Percentiles rank a stretch among this genome's conserved stretches.
Conservation (phyloP, 2,113 vertebrate genomes). For the Lathamus discolor region DNA sequence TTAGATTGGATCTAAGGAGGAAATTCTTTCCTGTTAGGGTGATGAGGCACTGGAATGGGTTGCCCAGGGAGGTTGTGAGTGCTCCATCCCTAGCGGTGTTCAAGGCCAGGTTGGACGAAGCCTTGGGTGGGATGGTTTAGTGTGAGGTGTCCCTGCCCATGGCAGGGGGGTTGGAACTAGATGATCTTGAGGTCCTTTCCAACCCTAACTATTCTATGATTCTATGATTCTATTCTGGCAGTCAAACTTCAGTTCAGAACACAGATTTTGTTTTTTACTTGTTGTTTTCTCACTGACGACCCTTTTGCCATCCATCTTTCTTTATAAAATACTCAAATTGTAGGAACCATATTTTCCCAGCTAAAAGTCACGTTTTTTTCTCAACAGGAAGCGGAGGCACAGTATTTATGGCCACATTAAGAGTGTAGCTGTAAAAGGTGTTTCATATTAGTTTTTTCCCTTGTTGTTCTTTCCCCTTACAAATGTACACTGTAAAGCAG, state of each 20-base stretch:
- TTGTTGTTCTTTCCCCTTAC: neutral
- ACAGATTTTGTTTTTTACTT: neutral
- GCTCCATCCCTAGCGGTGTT: too few species aligned
- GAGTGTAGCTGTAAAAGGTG: neutral
- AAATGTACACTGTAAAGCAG: neutral
- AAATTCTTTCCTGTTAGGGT: too few species aligned
- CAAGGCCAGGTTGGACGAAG: too few species aligned
- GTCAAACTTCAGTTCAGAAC: neutral
- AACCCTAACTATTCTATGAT: too few species aligned
- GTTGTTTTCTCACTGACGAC: neutral
- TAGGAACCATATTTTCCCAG: neutral
- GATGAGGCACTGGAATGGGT: too few species aligned
- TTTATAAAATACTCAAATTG: neutral
- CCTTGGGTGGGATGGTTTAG: too few species aligned
- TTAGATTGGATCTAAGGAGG: too few species aligned
- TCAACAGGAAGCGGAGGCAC: neutral
- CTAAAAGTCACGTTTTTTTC: neutral
- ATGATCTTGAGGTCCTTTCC: too few species aligned
- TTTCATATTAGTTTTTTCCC: rapidly evolving
- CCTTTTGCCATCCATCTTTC: neutral
- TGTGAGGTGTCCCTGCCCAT: too few species aligned
- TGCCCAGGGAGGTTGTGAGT: too few species aligned
- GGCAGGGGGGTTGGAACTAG: too few species aligned
- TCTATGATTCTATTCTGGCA: neutral
- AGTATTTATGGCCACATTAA: neutral